Evolutionary conservation across 1,140 invertebrate species (phyloP).

Genomic region (Orchestia grillus): DNA sequence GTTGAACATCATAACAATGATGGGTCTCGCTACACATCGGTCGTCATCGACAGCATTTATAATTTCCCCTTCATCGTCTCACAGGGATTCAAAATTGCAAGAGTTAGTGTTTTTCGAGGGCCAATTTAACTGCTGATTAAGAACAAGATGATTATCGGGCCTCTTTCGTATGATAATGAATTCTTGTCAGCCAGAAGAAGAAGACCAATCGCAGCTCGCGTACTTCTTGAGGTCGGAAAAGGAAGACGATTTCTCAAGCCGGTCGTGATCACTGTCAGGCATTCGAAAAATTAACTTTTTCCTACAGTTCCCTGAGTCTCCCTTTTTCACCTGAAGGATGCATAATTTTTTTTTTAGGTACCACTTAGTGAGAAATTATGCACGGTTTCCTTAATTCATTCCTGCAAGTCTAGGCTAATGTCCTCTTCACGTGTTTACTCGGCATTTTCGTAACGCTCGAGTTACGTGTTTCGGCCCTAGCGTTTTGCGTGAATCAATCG

Average conservation of each 20-base stretch:
- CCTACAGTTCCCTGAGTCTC: not conserved
- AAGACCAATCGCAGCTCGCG: not conserved
- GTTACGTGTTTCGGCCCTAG: no score
- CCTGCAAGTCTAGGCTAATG: not conserved
- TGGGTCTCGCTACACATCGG: not conserved
- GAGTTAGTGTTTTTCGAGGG: not conserved
- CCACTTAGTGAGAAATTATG: not conserved
- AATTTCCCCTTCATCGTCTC: not conserved
- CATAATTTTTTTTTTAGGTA: not conserved
- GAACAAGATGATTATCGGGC: not conserved
- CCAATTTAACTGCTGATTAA: not conserved
- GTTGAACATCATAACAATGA: conserved; percentile 16
- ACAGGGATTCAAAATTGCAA: not conserved
- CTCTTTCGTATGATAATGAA: conserved; percentile 1
- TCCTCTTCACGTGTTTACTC: not conserved
- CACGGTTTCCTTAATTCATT: not conserved
- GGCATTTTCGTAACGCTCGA: not conserved
- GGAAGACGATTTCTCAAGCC: not conserved
- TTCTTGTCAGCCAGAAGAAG: not conserved
- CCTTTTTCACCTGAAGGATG: not conserved
- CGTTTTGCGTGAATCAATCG: not conserved
- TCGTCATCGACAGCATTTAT: not conserved
- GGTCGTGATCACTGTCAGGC: not conserved
- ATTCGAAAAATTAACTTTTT: not conserved
- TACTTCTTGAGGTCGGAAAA: not conserved